A percentile compares a stretch with the other conserved stretches of the same genome.
These are phyloP conservation scores for Rhagoletis pomonella DNA, from an alignment of 1,140 invertebrate genomes.

Conservation along the genomic window DNA sequence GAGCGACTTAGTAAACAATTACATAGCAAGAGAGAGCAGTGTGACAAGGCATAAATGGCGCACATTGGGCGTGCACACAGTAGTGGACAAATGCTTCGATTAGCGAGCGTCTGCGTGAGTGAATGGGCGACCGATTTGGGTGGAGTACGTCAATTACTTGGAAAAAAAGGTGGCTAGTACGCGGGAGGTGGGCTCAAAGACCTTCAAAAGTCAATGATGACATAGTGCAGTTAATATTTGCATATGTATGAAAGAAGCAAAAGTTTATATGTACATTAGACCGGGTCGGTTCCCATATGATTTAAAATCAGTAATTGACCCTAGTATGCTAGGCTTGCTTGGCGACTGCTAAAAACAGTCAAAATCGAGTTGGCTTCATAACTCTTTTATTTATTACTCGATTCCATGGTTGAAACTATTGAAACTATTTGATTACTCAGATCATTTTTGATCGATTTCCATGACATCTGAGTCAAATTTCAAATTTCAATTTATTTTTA, in stretches of 20 bases:
- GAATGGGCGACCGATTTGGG: not conserved
- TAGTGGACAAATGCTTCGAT: not conserved
- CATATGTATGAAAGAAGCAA: not conserved
- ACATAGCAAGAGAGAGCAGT: not conserved
- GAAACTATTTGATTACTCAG: too few species aligned
- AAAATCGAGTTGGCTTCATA: too few species aligned
- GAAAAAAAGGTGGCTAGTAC: not conserved
- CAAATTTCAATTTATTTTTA: too few species aligned
- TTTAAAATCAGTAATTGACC: too few species aligned
- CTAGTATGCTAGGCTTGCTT: too few species aligned
- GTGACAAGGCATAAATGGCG: not conserved
- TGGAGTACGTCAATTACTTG: constrained; percentile 41
- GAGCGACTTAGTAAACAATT: not conserved
- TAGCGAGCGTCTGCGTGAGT: too few species aligned
- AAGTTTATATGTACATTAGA: not conserved
- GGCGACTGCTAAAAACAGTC: too few species aligned
- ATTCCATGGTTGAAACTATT: too few species aligned
- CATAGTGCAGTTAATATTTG: constrained; percentile 8
- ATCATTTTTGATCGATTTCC: too few species aligned
- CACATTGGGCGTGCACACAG: not conserved
- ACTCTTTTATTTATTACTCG: too few species aligned
- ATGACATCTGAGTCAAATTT: too few species aligned
- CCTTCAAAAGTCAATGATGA: constrained; percentile 46
- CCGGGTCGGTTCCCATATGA: too few species aligned
- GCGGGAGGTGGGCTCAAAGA: not conserved